A percentile compares a stretch with the other conserved stretches of the same genome.
Conservation (phyloP, 2,888 invertebrate species). For the Megamerina dolium region DNA sequence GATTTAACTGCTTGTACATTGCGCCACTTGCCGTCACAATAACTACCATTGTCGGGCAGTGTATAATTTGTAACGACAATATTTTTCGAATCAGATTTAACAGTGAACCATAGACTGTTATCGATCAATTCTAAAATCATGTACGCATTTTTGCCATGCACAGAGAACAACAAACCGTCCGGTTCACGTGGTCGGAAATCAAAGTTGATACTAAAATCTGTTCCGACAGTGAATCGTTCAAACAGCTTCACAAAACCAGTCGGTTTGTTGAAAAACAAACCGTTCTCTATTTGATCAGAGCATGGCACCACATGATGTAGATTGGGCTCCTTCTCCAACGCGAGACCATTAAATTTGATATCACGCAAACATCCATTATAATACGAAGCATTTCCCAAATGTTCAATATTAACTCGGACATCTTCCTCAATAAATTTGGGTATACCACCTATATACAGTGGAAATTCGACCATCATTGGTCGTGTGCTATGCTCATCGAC, state of each 20-base stretch:
- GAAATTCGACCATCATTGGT: slow-evolving; percentile 59
- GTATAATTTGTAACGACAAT: slow-evolving; percentile 65
- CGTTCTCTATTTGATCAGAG: slow-evolving; percentile 69
- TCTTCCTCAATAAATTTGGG: slow-evolving; percentile 48
- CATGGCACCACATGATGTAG: slow-evolving; percentile 69
- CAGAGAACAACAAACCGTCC: slow-evolving; percentile 79
- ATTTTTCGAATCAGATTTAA: slow-evolving; percentile 71
- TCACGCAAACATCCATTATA: slow-evolving; percentile 82
- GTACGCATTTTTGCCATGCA: slow-evolving; percentile 75
- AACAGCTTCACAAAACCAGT: slow-evolving; percentile 65
- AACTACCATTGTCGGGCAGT: slow-evolving; percentile 59
- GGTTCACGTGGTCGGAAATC: slow-evolving; percentile 80
- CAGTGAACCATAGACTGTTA: slow-evolving; percentile 76
- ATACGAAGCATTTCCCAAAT: slow-evolving; percentile 48
- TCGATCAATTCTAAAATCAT: slow-evolving; percentile 82
- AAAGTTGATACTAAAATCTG: slow-evolving; percentile 71
- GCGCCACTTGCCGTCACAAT: slow-evolving; percentile 97
- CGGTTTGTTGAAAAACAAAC: slow-evolving; percentile 76
- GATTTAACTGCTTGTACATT: slow-evolving; percentile 75
- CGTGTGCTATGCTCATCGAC: slow-evolving; percentile 58
- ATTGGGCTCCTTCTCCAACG: slow-evolving; percentile 56
- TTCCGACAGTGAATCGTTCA: slow-evolving; percentile 73
- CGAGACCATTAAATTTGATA: slow-evolving; percentile 63
- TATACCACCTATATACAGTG: slow-evolving; percentile 80
- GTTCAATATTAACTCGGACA: slow-evolving; percentile 44